Percentiles rank a stretch among this genome's conserved stretches.
Conservation (phyloP, 2,113 vertebrate genomes). For the Oceanodroma tethys region DNA sequence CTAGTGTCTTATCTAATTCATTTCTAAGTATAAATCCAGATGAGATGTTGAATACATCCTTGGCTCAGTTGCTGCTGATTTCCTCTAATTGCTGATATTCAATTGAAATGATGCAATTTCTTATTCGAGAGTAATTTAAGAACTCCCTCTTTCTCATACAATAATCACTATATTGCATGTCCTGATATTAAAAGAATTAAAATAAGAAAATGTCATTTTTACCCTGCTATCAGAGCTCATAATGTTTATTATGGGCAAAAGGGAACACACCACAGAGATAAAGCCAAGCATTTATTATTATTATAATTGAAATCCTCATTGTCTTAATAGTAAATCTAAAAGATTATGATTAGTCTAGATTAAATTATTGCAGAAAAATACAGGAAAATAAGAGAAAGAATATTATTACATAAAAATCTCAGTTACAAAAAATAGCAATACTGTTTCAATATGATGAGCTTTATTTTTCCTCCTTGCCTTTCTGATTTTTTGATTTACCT, state of each 20-base stretch:
- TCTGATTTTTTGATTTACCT: background rate
- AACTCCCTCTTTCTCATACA: background rate
- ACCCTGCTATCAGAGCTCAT: background rate
- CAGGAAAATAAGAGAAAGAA: background rate
- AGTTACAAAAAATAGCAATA: background rate
- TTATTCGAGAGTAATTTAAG: background rate
- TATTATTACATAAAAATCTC: background rate
- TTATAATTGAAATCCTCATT: background rate
- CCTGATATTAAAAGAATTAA: background rate
- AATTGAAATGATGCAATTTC: background rate
- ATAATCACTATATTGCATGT: background rate
- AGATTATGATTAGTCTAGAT: background rate
- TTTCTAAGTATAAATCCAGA: background rate
- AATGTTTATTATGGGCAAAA: background rate
- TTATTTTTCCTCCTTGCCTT: background rate
- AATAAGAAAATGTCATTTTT: background rate
- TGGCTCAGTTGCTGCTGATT: background rate
- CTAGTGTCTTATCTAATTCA: background rate
- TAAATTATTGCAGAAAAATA: background rate
- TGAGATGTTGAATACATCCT: background rate
- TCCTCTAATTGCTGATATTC: background rate
- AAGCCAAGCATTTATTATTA: background rate
- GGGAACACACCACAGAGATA: background rate
- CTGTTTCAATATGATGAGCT: background rate
- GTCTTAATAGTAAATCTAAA: background rate